phyloP scores from a whole-genome alignment of 2,797 vertebrate species.

The Odontamblyopus rebecca region DNA sequence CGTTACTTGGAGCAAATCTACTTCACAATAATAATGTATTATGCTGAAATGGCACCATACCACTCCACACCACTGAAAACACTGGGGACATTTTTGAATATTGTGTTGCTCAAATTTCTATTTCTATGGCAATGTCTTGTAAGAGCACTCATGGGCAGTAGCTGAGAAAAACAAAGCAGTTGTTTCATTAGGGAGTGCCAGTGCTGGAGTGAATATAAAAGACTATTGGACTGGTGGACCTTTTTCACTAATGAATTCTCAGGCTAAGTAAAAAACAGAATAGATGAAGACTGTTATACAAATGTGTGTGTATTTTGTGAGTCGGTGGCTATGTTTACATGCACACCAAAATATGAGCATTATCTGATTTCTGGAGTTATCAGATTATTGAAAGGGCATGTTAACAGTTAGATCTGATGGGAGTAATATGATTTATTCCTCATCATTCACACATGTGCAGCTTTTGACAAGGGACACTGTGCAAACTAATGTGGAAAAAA shows the following conservation, averaged over 20 bases:
- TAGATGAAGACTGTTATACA: not conserved
- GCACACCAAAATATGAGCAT: too few species aligned
- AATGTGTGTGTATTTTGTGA: not conserved
- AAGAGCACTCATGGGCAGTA: not conserved
- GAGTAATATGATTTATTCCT: too few species aligned
- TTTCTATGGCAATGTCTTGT: slow-evolving; percentile 25
- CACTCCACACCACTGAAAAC: not conserved
- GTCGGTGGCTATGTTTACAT: too few species aligned
- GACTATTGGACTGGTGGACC: slow-evolving; percentile 19
- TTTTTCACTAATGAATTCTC: slow-evolving; percentile 11
- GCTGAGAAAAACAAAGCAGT: slow-evolving; percentile 23
- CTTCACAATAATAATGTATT: not conserved
- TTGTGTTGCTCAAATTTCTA: slow-evolving; percentile 18
- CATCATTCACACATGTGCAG: too few species aligned
- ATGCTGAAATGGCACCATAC: not conserved
- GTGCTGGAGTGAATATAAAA: slow-evolving; percentile 21
- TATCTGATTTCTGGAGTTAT: too few species aligned
- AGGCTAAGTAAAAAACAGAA: not conserved
- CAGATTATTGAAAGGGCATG: too few species aligned
- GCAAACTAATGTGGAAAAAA: too few species aligned
- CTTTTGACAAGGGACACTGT: too few species aligned
- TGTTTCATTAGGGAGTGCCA: slow-evolving; percentile 28
- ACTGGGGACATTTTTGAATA: slow-evolving; percentile 4
- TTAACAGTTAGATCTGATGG: too few species aligned
- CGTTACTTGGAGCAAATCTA: not conserved